Evolutionary conservation across 2,888 invertebrate species (phyloP), one percentile per base, ranked within the genome.

Genomic region (Formica aserva): DNA sequence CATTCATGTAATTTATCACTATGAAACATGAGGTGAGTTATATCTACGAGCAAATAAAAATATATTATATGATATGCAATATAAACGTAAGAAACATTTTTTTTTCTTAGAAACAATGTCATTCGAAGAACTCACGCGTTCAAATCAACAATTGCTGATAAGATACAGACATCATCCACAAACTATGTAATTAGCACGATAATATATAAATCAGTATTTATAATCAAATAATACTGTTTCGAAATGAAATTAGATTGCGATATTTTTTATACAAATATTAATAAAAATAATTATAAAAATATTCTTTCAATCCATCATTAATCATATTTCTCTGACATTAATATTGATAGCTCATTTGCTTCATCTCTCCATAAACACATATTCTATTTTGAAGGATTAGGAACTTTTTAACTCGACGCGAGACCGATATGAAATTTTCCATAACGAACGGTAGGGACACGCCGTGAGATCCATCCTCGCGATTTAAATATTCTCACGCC

Each of bases 401-500:
- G 4, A n/a, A 52, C 26, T 32, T 45, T 45, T 45, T 32, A 13
- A 45, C 38, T 22, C 15, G 76, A 52, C 45, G 9, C 35, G 11
- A 38, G 15, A 15, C 11, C 22, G 11, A 18, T 18, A 13, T n/a
- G 4, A 45, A 60, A 74, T 78, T 74, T 52, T 22, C 4, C 11
- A 18, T 32, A 60, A 45, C 13, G 38, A 11, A 55, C 35, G 15
- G 3, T 15, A 15, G 8, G 22, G 13, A 72, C 22, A 11, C 15
- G 15, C 15, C 65, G 5, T 15, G 29, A 38, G 35, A n/a, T 52
- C 57, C 55, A 15, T 13, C n/a, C 9, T 29, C 4, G 57, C 57
- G 57, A 78, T 45, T 74, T 57, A 60, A 78, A 80, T 80, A 74
- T 74, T 75, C n/a, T 15, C 65, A 48, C 35, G 60, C 60, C 60